Evolutionary conservation across 2,113 vertebrate species (phyloP), one percentile per base, ranked within the genome.

Genomic region (Centropristis striata): DNA sequence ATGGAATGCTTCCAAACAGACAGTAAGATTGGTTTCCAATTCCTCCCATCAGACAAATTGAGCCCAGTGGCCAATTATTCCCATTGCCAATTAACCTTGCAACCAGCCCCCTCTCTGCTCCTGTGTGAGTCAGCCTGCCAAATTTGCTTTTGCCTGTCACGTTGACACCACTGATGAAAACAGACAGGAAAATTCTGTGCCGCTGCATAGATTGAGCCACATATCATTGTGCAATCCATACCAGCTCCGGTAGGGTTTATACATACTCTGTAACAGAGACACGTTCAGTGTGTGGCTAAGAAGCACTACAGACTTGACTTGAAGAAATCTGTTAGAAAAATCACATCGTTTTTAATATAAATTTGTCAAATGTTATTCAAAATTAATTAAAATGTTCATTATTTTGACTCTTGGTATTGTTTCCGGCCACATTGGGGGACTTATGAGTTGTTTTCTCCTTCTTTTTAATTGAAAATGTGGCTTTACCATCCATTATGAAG

Each of bases 31-130:
- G 84, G 80, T 86, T 92, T 93, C 90, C 88, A 91, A 91, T 93
- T 92, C 79, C 87, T 87, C 87, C 93, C 90, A 87, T 93, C 90
- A 90, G 92, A 94, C 89, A 93, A 91, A 93, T 87, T 89, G 84
- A 93, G 90, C 90, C 86, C 86, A 91, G 84, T 93, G 91, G 88
- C 87, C 93, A 94, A 93, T 95, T 93, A 94, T 94, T 94, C 90
- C 88, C 90, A 83, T 86, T 81, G 91, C 92, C 92, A 95, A 95
- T 95, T 94, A 94, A 94, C 94, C 94, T 94, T 89, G 84, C 83
- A 88, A 75, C 75, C 85, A 87, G 73, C 83, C 73, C 86, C 75
- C 66, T 75, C 72, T 64, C 77, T 67, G 84, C 76, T 63, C 41
- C 77, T 28, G 78, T 55, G 36, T 72, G 68, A 86, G 76, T 87